phyloP scores from a whole-genome alignment of 2,888 invertebrate genomes.

The Xiphydria camelus region DNA sequence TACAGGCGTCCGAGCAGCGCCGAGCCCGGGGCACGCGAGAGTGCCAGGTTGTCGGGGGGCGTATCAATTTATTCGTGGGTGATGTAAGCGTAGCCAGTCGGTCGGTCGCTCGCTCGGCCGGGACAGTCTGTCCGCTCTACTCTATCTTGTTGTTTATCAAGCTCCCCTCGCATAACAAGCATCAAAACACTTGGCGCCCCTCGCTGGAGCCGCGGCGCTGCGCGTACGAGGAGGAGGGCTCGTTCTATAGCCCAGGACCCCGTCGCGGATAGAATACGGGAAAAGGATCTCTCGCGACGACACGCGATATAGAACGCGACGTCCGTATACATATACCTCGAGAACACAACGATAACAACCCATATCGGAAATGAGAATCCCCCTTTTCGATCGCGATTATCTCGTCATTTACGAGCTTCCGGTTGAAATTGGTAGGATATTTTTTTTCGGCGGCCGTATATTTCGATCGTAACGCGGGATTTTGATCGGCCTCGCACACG shows the following conservation, averaged over 20 bases:
- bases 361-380: no score
- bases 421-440: no score
- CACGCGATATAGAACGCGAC: no score
- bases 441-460: no score
- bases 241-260: neutral
- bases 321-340: no score
- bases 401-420: no score
- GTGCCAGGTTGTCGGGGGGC: conserved; percentile 19
- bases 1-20: no score
- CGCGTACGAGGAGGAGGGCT: conserved; percentile 12
- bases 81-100: conserved; percentile 31
- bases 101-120: conserved; percentile 24
- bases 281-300: conserved; percentile 9
- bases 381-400: no score
- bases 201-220: conserved; percentile 24
- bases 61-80: conserved; percentile 34
- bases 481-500: no score
- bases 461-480: no score
- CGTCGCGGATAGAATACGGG: conserved; percentile 7
- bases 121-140: conserved; percentile 6
- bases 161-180: conserved; percentile 42
- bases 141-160: conserved; percentile 42
- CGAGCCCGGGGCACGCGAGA: neutral
- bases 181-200: conserved; percentile 52
- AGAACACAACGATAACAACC: no score